Conservation (phyloP, 53 echinoderm and acorn worm species). For the Actinopyga echinites region DNA sequence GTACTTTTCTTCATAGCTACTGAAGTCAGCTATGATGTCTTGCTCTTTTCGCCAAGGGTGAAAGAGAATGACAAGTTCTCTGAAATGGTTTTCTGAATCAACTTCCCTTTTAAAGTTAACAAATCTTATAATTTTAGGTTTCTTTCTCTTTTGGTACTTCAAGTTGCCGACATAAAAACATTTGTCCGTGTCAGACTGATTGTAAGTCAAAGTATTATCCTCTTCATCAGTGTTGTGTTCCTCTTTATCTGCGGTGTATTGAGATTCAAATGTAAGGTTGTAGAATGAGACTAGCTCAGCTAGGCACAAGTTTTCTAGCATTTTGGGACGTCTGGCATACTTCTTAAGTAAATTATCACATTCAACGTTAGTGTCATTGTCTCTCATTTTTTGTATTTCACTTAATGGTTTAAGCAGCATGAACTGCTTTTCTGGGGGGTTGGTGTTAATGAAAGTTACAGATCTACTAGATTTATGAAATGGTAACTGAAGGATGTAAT, state of each 20-base stretch:
- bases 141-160: background rate
- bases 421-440: conserved; percentile 21
- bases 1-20: background rate
- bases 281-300: conserved; percentile 20
- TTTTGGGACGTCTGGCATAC: conserved; percentile 20
- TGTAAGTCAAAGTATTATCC: too few species aligned
- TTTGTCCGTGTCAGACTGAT: background rate
- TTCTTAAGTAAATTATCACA: background rate
- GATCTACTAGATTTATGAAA: conserved; percentile 5
- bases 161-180: background rate
- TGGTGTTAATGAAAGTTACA: conserved; percentile 26
- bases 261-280: conserved; percentile 32
- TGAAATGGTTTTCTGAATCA: conserved; percentile 18
- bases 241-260: background rate
- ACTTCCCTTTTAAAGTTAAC: background rate
- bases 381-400: background rate
- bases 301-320: conserved; percentile 21
- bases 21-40: background rate
- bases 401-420: background rate
- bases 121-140: conserved; percentile 5
- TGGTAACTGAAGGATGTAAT: conserved; percentile 34
- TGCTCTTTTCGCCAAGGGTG: conserved; percentile 17
- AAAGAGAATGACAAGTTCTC: conserved; percentile 21
- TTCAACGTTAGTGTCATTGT: conserved; percentile 26
- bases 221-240: background rate